Evolutionary conservation across 2,888 invertebrate genomes (phyloP), one percentile per base, ranked within the genome.

Genomic region (Athalia circularis): DNA sequence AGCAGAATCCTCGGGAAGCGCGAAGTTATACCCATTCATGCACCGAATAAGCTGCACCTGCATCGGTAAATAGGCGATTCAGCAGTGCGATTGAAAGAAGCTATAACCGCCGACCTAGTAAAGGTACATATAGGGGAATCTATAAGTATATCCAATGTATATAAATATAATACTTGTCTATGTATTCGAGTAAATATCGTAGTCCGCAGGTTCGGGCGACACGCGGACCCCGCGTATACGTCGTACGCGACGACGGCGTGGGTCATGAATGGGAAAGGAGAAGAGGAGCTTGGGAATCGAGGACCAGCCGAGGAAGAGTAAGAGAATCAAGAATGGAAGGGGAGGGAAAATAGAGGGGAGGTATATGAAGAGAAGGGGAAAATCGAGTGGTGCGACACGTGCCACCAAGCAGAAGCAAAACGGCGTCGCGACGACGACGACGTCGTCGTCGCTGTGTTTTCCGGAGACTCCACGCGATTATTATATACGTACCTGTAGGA

Each of bases 251-350:
- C 62, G 62, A 29, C 62, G 62, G 9, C 9, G 15, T 43, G 62
- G 43, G 15, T 62, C 62, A 62, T 62, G 15, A 15, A 62, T 62
- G 79, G 80, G 82, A 80, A 79, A 81, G 80, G 29, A 62, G 79
- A 68, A 54, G 59, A 74, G 74, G 64, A 65, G 48, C 54, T 50
- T 52, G 6, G 13, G 54, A 11, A 74, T 29, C 48, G 77, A 65
- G 65, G 77, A 65, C 62, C 61, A 75, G 68, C n/a, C 9, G 54
- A 68, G 70, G 80, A 75, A 70, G 81, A 65, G 77, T 76, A 57
- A 54, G 77, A 70, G 78, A 29, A 45, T 61, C 29, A 70, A 64
- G 15, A 59, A 61, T 77, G 48, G 79, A 72, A 76, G 62, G 65
- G 72, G 65, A 48, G 65, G 68, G 68, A 72, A 59, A 9, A 59